Evolutionary conservation across 2,888 invertebrate species (phyloP).

Genomic region (Microctonus aethiopoides): DNA sequence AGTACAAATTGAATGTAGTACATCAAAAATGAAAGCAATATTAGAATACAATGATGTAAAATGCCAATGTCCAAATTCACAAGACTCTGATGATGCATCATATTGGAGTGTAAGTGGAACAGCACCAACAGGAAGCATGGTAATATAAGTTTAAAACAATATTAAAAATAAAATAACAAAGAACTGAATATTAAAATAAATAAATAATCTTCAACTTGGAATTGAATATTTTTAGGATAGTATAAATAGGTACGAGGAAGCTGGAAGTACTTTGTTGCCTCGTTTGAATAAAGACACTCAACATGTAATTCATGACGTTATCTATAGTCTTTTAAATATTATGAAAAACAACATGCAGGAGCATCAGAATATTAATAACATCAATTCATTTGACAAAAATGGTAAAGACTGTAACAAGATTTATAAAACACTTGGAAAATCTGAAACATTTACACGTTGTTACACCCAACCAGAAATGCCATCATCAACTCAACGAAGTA

Average conservation of each 20-base stretch:
- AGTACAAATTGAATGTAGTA: conserved; percentile 56
- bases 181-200: no score
- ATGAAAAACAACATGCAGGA: conserved; percentile 47
- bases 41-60: conserved; percentile 52
- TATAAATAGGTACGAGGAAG: conserved; percentile 54
- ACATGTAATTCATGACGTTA: conserved; percentile 49
- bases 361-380: conserved; percentile 31
- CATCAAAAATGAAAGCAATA: conserved; percentile 56
- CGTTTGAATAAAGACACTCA: conserved; percentile 50
- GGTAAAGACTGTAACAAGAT: neutral
- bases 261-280: conserved; percentile 58
- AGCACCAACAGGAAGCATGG: conserved; percentile 47
- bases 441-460: conserved; percentile 42
- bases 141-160: conserved; percentile 27
- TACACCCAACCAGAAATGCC: conserved; percentile 48
- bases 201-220: no score
- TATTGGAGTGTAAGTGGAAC: conserved; percentile 60
- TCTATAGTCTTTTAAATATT: conserved; percentile 49
- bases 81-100: conserved; percentile 51
- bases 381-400: conserved; percentile 2
- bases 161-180: neutral
- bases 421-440: conserved; percentile 3
- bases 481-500: neutral
- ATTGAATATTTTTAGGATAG: conserved; percentile 49
- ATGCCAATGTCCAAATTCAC: conserved; percentile 55